Evolutionary conservation across 2,888 invertebrate genomes (phyloP).

Genomic region (Tortricodes alternella): DNA sequence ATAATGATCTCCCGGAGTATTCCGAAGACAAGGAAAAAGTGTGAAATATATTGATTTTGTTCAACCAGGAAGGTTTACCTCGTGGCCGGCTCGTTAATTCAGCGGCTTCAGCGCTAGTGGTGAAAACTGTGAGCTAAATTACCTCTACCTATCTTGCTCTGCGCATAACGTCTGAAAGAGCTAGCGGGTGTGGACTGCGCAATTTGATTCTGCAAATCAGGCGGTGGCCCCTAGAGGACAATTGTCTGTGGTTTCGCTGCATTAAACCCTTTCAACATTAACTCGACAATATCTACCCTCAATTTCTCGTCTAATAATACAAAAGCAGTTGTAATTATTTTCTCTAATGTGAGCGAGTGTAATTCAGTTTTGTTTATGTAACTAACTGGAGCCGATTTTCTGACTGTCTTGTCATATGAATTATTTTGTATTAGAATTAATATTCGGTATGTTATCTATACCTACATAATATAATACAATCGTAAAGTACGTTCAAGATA

Average conservation of each 20-base stretch:
- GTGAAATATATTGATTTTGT: constrained; percentile 26
- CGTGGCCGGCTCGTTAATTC: constrained; percentile 5
- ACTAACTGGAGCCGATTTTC: background rate
- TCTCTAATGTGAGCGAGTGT: constrained; percentile 6
- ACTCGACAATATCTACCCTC: constrained; percentile 37
- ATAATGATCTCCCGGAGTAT: background rate
- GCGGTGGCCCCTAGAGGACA: constrained; percentile 47
- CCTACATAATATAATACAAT: too few relatives aligned
- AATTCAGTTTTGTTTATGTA: constrained; percentile 15
- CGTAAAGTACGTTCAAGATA: too few relatives aligned
- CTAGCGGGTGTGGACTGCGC: constrained; percentile 45
- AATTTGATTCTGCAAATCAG: constrained; percentile 39
- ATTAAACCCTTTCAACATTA: constrained; percentile 62
- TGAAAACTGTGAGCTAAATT: constrained; percentile 10
- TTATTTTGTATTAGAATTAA: too few relatives aligned
- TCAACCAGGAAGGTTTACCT: constrained; percentile 12
- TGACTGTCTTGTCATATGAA: background rate
- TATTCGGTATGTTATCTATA: too few relatives aligned
- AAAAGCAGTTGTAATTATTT: constrained; percentile 19
- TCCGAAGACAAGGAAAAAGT: constrained; percentile 16
- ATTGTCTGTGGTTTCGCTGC: constrained; percentile 59
- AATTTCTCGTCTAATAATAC: constrained; percentile 23
- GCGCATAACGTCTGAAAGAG: constrained; percentile 4
- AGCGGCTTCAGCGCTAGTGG: constrained; percentile 19
- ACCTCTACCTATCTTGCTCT: constrained; percentile 13